Percentiles rank a stretch among this genome's conserved stretches.
These are phyloP conservation scores for Cerastis leucographa DNA, from an alignment of 2,888 invertebrate genomes.

Conservation along the genomic window DNA sequence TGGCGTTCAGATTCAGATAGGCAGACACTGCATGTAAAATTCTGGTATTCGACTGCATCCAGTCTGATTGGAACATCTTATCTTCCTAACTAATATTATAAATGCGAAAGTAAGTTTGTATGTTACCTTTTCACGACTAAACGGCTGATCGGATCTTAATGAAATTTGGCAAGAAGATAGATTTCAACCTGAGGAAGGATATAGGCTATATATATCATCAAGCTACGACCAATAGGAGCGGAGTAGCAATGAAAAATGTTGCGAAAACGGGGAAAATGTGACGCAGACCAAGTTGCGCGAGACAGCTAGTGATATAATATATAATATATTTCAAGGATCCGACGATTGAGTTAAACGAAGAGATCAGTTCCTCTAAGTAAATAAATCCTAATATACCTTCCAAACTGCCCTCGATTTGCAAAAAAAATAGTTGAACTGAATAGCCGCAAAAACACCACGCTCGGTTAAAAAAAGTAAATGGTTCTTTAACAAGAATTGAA, in stretches of 20 bases:
- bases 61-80: background rate
- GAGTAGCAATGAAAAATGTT: too few species aligned
- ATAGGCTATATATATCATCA: too few species aligned
- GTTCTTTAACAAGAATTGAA: conserved; percentile 12
- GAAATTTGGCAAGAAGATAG: too few species aligned
- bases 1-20: background rate
- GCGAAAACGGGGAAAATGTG: too few species aligned
- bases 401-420: background rate
- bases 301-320: too few species aligned
- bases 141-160: too few species aligned
- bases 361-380: background rate
- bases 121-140: too few species aligned
- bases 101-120: too few species aligned
- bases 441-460: background rate
- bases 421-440: conserved; percentile 18
- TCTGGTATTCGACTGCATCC: background rate
- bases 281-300: too few species aligned
- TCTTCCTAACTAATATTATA: too few species aligned
- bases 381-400: background rate
- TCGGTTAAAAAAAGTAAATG: conserved; percentile 5
- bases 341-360: background rate
- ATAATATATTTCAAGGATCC: background rate
- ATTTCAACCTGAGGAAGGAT: too few species aligned
- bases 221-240: too few species aligned
- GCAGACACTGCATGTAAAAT: background rate